A percentile compares a stretch with the other conserved stretches of the same genome.
phyloP scores from a whole-genome alignment of 2,797 vertebrate species.

The Mormyrops boulengeri region DNA sequence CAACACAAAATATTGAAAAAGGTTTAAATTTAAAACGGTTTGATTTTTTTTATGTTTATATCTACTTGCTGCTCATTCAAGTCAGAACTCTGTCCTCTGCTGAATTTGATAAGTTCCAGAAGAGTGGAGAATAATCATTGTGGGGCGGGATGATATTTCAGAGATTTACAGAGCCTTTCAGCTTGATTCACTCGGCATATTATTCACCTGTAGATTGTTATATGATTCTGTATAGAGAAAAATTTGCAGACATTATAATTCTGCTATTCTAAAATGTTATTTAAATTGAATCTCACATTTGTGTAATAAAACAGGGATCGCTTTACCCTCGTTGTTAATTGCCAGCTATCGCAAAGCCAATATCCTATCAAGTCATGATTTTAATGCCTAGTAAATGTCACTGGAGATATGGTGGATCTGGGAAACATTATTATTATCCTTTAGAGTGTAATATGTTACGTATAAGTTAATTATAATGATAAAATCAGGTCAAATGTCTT shows the following conservation, averaged over 20 bases:
- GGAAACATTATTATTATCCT: background rate
- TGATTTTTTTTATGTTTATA: background rate
- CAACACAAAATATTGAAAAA: background rate
- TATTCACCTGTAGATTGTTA: constrained; percentile 5
- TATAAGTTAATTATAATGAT: constrained; percentile 2
- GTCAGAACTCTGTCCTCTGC: background rate
- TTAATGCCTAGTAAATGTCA: background rate
- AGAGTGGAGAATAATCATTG: background rate
- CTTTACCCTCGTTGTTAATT: background rate
- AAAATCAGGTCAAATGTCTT: background rate
- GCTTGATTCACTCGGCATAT: background rate
- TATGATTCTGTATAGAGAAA: background rate
- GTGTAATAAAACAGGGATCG: background rate
- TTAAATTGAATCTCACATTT: background rate
- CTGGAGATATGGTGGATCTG: background rate
- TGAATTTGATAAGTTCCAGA: constrained; percentile 7
- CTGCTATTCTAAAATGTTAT: background rate
- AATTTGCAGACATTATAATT: background rate
- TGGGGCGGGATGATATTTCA: background rate
- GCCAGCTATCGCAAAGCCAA: background rate
- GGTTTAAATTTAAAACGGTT: background rate
- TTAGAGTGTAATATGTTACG: background rate
- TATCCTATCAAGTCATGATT: background rate
- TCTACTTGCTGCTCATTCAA: background rate
- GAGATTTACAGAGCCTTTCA: background rate